Evolutionary conservation across 2,888 invertebrate species (phyloP).

Genomic region (Tenthredo mesomela): DNA sequence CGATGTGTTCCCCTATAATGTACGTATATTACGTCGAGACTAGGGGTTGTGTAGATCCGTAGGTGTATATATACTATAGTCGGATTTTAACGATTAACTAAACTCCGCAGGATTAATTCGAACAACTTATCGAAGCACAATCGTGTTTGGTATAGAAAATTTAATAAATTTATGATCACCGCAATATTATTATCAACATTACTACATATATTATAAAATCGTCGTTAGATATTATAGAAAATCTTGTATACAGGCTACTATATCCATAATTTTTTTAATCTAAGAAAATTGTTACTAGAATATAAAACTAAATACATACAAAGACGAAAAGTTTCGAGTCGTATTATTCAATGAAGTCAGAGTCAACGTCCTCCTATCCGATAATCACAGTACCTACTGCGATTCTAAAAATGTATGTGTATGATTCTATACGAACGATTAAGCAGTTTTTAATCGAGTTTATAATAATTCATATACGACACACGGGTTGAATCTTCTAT

Average conservation of each 20-base stretch:
- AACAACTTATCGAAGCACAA: neutral
- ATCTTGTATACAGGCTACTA: too few species aligned
- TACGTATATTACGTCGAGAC: neutral
- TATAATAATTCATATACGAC: neutral
- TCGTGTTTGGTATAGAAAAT: neutral
- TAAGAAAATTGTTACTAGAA: too few species aligned
- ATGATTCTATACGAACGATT: neutral
- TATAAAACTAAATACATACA: too few species aligned
- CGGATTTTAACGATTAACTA: neutral
- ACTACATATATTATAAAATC: neutral
- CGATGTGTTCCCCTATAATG: neutral
- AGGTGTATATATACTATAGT: neutral
- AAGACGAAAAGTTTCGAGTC: too few species aligned
- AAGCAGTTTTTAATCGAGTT: neutral
- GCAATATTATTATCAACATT: too few species aligned
- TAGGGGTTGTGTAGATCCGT: neutral
- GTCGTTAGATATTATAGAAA: neutral
- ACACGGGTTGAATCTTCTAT: neutral
- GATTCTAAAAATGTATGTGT: too few species aligned
- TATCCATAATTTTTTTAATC: too few species aligned
- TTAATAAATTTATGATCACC: neutral
- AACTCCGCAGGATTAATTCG: neutral
- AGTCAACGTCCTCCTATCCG: neutral
- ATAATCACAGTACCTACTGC: neutral
- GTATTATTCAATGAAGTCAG: neutral